Base-by-base conservation (phyloP, 1,140 invertebrate genomes). In the Brachionus calyciflorus region DNA sequence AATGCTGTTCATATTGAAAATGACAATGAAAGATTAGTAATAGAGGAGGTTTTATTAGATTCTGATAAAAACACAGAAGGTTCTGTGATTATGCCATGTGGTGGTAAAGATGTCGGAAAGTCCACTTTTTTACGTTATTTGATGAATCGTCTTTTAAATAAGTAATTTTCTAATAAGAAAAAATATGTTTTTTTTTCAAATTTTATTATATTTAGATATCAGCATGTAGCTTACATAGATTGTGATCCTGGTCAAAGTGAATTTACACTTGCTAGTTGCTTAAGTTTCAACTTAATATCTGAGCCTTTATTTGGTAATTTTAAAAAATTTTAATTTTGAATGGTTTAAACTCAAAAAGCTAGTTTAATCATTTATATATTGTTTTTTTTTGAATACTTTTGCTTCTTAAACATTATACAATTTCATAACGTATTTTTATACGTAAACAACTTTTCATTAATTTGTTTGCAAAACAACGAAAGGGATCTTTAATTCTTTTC, bases 201-300 rank as follows among this genome's bases (percentile, higher is more conserved):
- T 33, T 33, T 21, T 21, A 6, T 14, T 33, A 60, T 30, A 57
- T 44, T 44, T 40, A 75, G 70, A 30, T 53, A 12, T 48, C 17
- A 55, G 5, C n/a, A 40, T 46, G 73, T 76, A 24, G 40, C 12
- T 3, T 76, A 60, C 17, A 46, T 76, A 21, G 73, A 76, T 33
- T 60, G 49, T 48, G 73, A 76, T 37, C 73, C 73, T n/a, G 73
- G 73, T n/a, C 73, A 76, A 57, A 51, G 73, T 33, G 73, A 76
- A 63, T 76, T 76, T 63, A 76, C 73, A 12, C 21, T 60, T 9
- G 14, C 51, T 30, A 60, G 73, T 76, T 60, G 49, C 44, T 19
- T 76, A 28, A 57, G 40, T 26, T 41, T 76, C 2, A 41, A 14
- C 6, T 48, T 60, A 10, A 46, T 57, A 10, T n/a, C 33, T 24